Percentiles rank a stretch among this genome's conserved stretches.
phyloP scores from a whole-genome alignment of 2,888 invertebrate genomes.

The Nemurella pictetii region DNA sequence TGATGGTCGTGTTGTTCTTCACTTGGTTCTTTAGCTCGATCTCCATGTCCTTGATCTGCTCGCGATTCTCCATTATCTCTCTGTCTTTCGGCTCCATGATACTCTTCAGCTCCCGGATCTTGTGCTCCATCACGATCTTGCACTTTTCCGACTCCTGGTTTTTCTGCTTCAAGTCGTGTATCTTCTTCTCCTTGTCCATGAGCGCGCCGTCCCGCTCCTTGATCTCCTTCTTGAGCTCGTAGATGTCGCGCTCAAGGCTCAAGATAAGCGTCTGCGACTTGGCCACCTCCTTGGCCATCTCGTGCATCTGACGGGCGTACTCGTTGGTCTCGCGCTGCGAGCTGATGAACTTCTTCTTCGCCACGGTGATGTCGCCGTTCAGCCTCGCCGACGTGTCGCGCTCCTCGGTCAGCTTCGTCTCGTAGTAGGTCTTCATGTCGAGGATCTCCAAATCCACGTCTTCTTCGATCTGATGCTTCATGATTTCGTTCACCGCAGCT shows the following conservation, averaged over 20 bases:
- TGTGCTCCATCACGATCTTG: constrained; percentile 86
- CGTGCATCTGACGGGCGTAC: constrained; percentile 63
- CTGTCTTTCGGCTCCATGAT: constrained; percentile 85
- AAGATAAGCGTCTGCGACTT: constrained; percentile 72
- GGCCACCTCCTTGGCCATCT: constrained; percentile 68
- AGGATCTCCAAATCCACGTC: constrained; percentile 83
- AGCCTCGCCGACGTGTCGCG: constrained; percentile 74
- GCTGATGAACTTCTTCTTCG: constrained; percentile 67
- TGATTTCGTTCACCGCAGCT: constrained; percentile 71
- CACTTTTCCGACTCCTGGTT: constrained; percentile 89
- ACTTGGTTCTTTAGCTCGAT: constrained; percentile 77
- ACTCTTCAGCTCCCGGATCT: constrained; percentile 83
- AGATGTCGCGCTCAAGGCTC: constrained; percentile 74
- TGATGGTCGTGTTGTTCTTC: constrained; percentile 70
- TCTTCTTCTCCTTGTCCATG: constrained; percentile 81
- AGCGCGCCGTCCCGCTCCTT: constrained; percentile 81
- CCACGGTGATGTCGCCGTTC: constrained; percentile 81
- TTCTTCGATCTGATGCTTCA: constrained; percentile 78
- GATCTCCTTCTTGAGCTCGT: constrained; percentile 82
- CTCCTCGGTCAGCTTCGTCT: constrained; percentile 70
- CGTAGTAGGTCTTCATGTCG: constrained; percentile 74
- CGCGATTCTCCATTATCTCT: constrained; percentile 80
- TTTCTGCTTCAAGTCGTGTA: constrained; percentile 79
- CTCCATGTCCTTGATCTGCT: constrained; percentile 81
- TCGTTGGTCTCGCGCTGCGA: constrained; percentile 74